Evolutionary conservation across 2,888 invertebrate genomes (phyloP), one percentile per base, ranked within the genome.

Genomic region (Trissonchulus sp.): DNA sequence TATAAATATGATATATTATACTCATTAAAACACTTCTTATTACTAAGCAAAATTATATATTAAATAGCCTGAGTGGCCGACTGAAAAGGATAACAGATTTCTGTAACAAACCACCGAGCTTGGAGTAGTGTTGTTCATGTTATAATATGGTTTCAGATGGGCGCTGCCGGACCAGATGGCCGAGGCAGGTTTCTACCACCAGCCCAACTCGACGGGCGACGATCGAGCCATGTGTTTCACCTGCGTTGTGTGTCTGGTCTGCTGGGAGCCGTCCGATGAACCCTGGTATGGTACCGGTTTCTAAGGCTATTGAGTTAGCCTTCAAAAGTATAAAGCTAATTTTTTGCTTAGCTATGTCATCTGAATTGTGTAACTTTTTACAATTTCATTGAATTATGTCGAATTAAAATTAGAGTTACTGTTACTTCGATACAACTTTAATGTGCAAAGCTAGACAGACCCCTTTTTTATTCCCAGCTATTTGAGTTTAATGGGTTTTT

Each of bases 201-300:
- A 94, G 85, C 94, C 95, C 0, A 92, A 93, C 74, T 89, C 90
- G 1, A 90, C 91, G 36, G 94, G 94, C 1, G 94, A 94, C 84
- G 96, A 96, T 87, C 89, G 95, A 78, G 95, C 94, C 3, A 92
- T 95, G 92, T 96, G 96, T 85, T 96, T 96, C 86, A 93, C 93
- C 0, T 96, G 96, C 85, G 92, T 91, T 82, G 93, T 95, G 15
- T 96, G 95, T 84, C 89, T 96, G 34, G 94, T 96, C 2, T 93
- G 93, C 87, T 96, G 96, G 96, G 96, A 96, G 87, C 92, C 94
- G 82, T 93, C 93, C 0, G 95, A 96, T 86, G 95, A 96, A 84
- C 96, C 96, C 1, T 95, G 95, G 94, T 88, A 78, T 78, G 83
- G n/a, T n/a, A n/a, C n/a, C n/a, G 2, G 3, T 65, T n/a, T n/a